Base-by-base conservation (phyloP, 2,113 vertebrate species). In the Megaceryle torquata region DNA sequence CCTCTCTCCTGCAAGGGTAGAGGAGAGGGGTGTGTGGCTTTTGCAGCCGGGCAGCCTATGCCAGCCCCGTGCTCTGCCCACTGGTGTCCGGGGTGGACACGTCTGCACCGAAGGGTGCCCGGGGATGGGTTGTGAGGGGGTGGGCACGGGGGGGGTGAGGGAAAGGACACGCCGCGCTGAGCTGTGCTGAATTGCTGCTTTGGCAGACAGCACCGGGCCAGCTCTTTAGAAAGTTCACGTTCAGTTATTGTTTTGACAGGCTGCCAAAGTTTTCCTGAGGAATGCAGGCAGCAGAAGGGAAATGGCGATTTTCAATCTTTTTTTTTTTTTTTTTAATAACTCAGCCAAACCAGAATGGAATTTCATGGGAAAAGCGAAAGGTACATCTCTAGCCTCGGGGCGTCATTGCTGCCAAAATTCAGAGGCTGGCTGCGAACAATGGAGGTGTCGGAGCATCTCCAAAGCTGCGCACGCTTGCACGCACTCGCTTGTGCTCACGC, bases 161-260 rank as follows among this genome's bases (percentile, higher is more conserved):
- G 89, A 93, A 86, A 92, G 94, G 95, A 84, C 92, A 92, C 1
- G 3, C 72, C 0, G 65, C 4, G 6, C 78, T 59, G 81, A 89
- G 95, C 85, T 96, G 65, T 53, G 94, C 87, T 84, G 84, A 93
- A 88, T 83, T 65, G 95, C 95, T 90, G 90, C 96, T 96, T 95
- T 96, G 95, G 93, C 96, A 96, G 92, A 67, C 88, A 88, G 93
- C 71, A 43, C 56, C 4, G 16, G 96, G 92, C 92, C 93, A 93
- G 93, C 95, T 95, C 92, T 95, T 96, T 56, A 95, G 93, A 94
- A 95, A 95, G 95, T 96, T 96, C 96, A 95, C 86, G 88, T 96
- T 96, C 95, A 96, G 96, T 96, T 97, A 96, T 96, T 97, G 93
- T 97, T 95, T 93, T 97, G 96, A 96, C 93, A 96, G 96, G 83